Evolutionary conservation across 2,888 invertebrate species (phyloP), one percentile per base, ranked within the genome.

Genomic region (Suillia variegata): DNA sequence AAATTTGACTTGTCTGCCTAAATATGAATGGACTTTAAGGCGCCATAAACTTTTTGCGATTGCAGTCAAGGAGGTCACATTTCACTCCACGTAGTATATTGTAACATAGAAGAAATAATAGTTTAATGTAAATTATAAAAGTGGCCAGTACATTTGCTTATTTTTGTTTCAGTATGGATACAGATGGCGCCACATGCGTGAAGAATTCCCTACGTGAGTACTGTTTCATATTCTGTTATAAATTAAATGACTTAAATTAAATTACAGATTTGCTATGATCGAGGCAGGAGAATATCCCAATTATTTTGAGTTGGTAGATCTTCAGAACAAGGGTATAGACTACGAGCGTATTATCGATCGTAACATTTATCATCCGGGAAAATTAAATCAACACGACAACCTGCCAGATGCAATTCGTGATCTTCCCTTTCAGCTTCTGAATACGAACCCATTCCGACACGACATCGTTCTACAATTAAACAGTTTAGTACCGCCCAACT

Each of bases 271-370:
- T 64, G 66, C 72, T 47, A 75, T 74, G 73, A 64, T 77, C 60
- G 76, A 77, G 65, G 62, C 54, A 6, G 76, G 76, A 1, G 70
- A 73, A 62, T 77, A 76, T 70, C 76, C 76, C 17, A 68, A 69
- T 21, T 71, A 74, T 56, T 42, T 33, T 20, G 75, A 77, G 57
- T 61, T 77, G 54, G 62, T 70, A 15, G 54, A 59, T 22, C 64
- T 72, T 47, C 53, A 65, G 21, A 58, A 64, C 10, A 64, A 68
- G 38, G 71, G 73, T 18, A 71, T 76, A 55, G 71, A 76, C 56
- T 74, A 72, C 60, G 74, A 77, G 49, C n/a, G 50, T 13, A 68
- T 67, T 21, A 63, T 63, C 58, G 65, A 63, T 62, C 54, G 45
- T 34, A 64, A 60, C 47, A 61, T 68, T 22, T 61, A 48, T 47